Base-by-base conservation (phyloP, 2,888 invertebrate genomes). In the Plebejus melissa region DNA sequence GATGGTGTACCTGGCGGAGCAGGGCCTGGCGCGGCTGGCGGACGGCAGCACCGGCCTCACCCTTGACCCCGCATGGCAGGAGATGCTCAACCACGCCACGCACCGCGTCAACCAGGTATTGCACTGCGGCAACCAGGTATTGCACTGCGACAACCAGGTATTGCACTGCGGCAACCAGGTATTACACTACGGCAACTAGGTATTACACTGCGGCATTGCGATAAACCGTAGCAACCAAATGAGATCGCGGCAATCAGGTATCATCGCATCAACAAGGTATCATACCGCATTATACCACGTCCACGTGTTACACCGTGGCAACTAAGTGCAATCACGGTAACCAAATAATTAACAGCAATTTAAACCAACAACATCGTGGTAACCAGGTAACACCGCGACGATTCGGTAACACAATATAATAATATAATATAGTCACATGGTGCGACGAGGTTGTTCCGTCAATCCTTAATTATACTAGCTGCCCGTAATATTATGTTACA, bases 51-150 rank as follows among this genome's bases (percentile, higher is more conserved):
- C 95, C 75, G 95, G 94, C 4, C 94, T 96, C 79, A 96, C 96
- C 22, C 95, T 97, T 86, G 98, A 98, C 90, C 97, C 98, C 9
- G 98, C 98, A 50, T 98, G 98, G 97, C 98, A 98, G 86, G 98
- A 98, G 91, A 98, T 98, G 98, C 94, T 98, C 78, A 98, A 98
- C 88, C 98, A 98, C 88, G 98, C 98, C 60, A 98, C 98, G 7
- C 94, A 94, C 77, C 90, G 97, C 81, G 97, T 99, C 13, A 98
- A 98, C 88, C 98, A 98, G 88, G 93, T 92, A 76, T 32, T 11
- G 4, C 6, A 5, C 11, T 11, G 16, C 2, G 16, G 16, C 32
- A 16, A 65, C 13, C 36, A 16, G 32, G 65, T 13, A 32, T 9
- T 22, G 9, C 22, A 65, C 13, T 28, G 28, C 11, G 13, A 13